These are phyloP conservation scores for Mobula hypostoma DNA, from an alignment of 2,113 vertebrate species.

Conservation along the genomic window DNA sequence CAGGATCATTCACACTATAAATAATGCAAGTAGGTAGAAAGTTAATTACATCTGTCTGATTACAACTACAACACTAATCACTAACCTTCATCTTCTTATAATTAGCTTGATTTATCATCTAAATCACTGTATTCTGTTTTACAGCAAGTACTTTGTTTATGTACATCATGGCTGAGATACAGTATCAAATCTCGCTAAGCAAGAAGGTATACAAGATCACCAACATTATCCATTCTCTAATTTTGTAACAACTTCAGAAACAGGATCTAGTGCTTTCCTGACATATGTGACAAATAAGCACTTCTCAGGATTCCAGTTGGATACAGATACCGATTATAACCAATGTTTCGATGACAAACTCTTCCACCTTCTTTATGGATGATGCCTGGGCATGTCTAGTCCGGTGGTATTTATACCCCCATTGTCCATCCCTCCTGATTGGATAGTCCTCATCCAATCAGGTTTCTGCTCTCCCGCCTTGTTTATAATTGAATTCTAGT, in stretches of 20 bases:
- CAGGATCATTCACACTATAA: background rate
- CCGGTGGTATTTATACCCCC: no score
- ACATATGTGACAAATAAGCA: no score
- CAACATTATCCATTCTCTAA: background rate
- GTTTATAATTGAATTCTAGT: no score
- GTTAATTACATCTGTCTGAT: background rate
- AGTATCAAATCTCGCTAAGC: background rate
- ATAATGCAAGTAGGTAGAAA: background rate
- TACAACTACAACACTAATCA: background rate
- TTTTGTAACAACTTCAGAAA: background rate
- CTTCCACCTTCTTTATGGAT: no score
- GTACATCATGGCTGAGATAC: background rate
- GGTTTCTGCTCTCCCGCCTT: no score
- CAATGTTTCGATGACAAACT: no score
- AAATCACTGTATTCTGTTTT: background rate
- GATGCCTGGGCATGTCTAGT: no score
- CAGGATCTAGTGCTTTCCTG: no score
- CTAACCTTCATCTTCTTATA: background rate
- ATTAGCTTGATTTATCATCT: background rate
- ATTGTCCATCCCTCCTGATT: no score
- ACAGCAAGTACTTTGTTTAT: background rate
- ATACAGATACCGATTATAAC: no score
- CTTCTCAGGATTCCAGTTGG: no score
- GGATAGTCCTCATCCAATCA: no score
- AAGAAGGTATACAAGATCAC: background rate